Conservation (phyloP, 2,888 invertebrate species). For the Schizotus pectinicornis region DNA sequence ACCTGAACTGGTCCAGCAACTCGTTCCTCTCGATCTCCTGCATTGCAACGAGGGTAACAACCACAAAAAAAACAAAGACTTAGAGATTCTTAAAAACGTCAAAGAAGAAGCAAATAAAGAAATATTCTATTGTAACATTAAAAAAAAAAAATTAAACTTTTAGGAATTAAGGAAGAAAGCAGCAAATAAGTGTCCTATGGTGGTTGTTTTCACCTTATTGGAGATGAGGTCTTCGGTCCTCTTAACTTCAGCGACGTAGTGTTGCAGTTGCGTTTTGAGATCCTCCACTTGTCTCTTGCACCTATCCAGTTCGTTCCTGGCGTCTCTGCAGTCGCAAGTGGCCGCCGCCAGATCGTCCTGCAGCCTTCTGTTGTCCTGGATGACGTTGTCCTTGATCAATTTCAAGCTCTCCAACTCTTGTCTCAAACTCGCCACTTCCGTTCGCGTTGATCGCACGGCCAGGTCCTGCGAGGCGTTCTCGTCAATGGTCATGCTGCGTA, state of each 20-base stretch:
- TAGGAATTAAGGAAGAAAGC: no score
- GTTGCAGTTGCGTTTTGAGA: conserved; percentile 77
- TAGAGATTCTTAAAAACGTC: no score
- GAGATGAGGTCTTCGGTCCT: conserved; percentile 78
- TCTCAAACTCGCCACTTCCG: conserved; percentile 65
- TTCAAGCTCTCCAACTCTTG: conserved; percentile 65
- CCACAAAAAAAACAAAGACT: no score
- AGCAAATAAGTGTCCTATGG: no score
- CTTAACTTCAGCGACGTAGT: conserved; percentile 82
- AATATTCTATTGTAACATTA: no score
- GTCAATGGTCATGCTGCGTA: conserved; percentile 9
- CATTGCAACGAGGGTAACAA: background rate
- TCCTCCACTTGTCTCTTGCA: conserved; percentile 75
- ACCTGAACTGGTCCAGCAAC: conserved; percentile 80
- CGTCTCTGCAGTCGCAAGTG: conserved; percentile 66
- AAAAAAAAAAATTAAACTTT: no score
- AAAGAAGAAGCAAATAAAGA: no score
- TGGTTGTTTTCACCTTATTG: no score
- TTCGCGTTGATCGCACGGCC: conserved; percentile 51
- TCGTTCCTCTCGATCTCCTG: conserved; percentile 81
- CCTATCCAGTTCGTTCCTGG: conserved; percentile 72
- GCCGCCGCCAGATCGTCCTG: conserved; percentile 74
- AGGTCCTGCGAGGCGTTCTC: conserved; percentile 18
- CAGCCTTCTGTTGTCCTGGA: conserved; percentile 72
- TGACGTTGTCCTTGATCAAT: conserved; percentile 65